Percentiles rank a stretch among this genome's conserved stretches.
Evolutionary conservation across 2,113 vertebrate species (phyloP).

Genomic region (Lampris incognitus): DNA sequence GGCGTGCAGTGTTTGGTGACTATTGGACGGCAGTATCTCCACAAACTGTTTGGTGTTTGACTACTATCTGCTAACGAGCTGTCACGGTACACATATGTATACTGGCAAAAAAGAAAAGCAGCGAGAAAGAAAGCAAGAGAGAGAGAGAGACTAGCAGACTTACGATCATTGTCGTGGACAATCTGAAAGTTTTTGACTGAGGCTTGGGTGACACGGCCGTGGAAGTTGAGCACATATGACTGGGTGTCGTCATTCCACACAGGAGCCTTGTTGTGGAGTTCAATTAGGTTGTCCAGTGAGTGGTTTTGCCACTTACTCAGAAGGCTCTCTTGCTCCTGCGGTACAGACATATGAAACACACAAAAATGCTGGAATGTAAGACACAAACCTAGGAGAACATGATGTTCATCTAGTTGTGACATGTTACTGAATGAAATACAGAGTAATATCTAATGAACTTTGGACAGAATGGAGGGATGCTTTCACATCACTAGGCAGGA

Average conservation of each 20-base stretch:
- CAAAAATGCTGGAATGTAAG: background rate
- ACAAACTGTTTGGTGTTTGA: too few species aligned
- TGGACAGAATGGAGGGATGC: background rate
- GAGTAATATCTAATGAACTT: background rate
- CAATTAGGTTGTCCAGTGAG: conserved; percentile 91
- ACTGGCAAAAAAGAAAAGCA: background rate
- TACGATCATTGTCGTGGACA: conserved; percentile 95
- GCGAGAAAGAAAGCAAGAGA: background rate
- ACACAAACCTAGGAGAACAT: background rate
- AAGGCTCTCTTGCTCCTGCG: conserved; percentile 92
- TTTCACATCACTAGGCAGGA: background rate
- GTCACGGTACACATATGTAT: too few species aligned
- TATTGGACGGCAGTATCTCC: too few species aligned
- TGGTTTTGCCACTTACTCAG: conserved; percentile 92
- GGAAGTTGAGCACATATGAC: conserved; percentile 97
- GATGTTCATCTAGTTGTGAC: too few species aligned
- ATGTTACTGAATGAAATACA: too few species aligned
- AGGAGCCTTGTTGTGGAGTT: conserved; percentile 96
- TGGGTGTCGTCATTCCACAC: conserved; percentile 98
- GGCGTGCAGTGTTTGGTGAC: too few species aligned
- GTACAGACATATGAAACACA: background rate
- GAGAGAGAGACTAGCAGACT: conserved; percentile 61
- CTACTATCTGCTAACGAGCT: too few species aligned
- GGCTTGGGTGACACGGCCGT: conserved; percentile 95
- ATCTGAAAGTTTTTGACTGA: conserved; percentile 99